Evolutionary conservation across 2,888 invertebrate species (phyloP).

Genomic region (Dasysyrphus tricinctus): DNA sequence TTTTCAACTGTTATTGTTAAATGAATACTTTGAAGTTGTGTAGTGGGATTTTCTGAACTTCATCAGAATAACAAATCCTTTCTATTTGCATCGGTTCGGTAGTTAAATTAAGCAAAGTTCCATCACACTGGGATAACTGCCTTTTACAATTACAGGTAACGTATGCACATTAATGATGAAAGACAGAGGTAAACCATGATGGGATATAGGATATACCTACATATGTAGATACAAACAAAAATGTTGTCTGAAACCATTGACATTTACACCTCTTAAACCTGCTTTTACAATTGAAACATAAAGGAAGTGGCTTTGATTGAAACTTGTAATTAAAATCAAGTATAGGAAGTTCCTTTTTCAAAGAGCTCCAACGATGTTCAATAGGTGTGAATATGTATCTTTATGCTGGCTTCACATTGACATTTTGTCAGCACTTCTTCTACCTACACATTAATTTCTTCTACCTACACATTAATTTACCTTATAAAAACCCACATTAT

Average conservation of each 20-base stretch:
- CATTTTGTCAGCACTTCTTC: no score
- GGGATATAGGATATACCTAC: neutral
- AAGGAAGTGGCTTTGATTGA: neutral
- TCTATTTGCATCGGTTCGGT: constrained; percentile 24
- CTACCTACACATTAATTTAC: no score
- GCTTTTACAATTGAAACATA: neutral
- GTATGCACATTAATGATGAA: neutral
- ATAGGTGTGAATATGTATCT: no score
- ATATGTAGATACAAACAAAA: neutral
- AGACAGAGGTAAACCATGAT: neutral
- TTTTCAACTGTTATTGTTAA: constrained; percentile 25
- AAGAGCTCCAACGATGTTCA: no score
- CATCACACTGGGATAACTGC: neutral
- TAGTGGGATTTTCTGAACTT: constrained; percentile 19
- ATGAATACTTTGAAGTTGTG: constrained; percentile 25
- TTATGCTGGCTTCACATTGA: no score
- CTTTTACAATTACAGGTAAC: neutral
- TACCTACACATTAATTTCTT: no score
- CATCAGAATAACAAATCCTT: neutral
- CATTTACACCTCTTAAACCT: neutral
- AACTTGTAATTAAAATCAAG: no score
- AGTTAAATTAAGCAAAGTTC: neutral
- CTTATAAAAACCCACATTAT: no score
- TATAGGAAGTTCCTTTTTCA: no score
- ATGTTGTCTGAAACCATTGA: neutral